These are phyloP conservation scores for Sebastes cheni DNA, from an alignment of 2,797 vertebrate species.

Conservation along the genomic window DNA sequence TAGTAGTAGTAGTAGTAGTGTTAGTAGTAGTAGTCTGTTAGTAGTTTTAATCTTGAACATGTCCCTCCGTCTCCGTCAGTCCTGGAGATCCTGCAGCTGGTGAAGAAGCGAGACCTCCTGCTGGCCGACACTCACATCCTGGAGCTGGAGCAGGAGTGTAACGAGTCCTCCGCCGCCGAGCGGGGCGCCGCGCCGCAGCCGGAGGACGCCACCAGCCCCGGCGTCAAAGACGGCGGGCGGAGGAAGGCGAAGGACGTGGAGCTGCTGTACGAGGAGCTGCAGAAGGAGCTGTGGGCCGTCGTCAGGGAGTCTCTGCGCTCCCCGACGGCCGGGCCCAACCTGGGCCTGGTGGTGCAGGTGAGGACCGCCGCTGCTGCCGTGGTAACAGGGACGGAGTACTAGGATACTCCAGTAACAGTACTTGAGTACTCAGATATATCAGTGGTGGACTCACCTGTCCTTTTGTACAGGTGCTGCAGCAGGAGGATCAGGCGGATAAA, in stretches of 20 bases:
- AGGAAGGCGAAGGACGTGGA: slow-evolving; percentile 89
- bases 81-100: no score
- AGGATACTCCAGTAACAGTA: no score
- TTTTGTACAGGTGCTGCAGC: no score
- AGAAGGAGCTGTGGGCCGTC: slow-evolving; percentile 90
- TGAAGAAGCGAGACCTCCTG: slow-evolving; percentile 77
- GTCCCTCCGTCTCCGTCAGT: no score
- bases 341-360: slow-evolving; percentile 86
- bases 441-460: no score
- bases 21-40: no score
- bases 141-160: no score
- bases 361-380: background rate
- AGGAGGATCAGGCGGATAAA: no score
- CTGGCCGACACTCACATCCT: slow-evolving; percentile 75
- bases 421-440: no score
- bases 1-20: no score
- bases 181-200: background rate
- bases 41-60: no score
- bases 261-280: slow-evolving; percentile 90
- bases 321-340: slow-evolving; percentile 74
- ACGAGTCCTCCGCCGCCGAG: background rate
- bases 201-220: slow-evolving; percentile 34
- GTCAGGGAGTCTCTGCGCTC: slow-evolving; percentile 85
- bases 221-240: slow-evolving; percentile 79
- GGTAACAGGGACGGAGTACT: no score